phyloP scores from a whole-genome alignment of 2,113 vertebrate genomes.

The Chloropsis hardwickii region DNA sequence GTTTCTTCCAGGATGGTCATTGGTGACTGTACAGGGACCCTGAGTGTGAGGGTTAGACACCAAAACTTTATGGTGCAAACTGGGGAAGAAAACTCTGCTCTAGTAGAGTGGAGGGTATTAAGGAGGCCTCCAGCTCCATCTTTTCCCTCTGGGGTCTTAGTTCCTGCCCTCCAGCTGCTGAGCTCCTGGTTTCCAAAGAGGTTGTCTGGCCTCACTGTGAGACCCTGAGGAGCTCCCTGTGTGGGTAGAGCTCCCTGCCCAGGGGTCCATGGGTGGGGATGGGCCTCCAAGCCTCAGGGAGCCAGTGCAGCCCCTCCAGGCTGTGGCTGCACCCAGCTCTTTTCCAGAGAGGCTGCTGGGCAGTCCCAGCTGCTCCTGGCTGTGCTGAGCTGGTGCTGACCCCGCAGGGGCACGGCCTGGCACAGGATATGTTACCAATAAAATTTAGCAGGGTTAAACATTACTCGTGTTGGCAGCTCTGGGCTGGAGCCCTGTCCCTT shows the following conservation, averaged over 20 bases:
- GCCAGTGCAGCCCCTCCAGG: background rate
- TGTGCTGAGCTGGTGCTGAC: background rate
- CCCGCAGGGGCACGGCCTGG: background rate
- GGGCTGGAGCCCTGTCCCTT: background rate
- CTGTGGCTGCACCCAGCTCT: background rate
- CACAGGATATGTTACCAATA: slow-evolving; percentile 47
- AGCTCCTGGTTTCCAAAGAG: background rate
- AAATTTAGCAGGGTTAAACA: slow-evolving; percentile 61
- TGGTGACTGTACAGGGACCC: background rate
- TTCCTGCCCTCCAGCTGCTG: background rate
- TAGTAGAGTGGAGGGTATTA: background rate
- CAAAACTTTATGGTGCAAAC: background rate
- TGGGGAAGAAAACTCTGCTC: background rate
- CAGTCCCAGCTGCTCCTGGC: background rate
- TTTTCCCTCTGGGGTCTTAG: background rate
- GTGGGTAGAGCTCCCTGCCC: background rate
- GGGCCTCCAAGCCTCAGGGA: background rate
- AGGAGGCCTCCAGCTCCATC: background rate
- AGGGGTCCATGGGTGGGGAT: accelerated
- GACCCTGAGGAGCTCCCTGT: background rate
- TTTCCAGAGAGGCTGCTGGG: background rate
- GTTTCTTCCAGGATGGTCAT: background rate
- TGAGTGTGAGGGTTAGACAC: background rate
- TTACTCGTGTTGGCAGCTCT: slow-evolving; percentile 8
- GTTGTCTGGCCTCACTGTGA: background rate